Evolutionary conservation across 2,888 invertebrate species (phyloP), one percentile per base, ranked within the genome.

Genomic region (Druceiella hillmani): DNA sequence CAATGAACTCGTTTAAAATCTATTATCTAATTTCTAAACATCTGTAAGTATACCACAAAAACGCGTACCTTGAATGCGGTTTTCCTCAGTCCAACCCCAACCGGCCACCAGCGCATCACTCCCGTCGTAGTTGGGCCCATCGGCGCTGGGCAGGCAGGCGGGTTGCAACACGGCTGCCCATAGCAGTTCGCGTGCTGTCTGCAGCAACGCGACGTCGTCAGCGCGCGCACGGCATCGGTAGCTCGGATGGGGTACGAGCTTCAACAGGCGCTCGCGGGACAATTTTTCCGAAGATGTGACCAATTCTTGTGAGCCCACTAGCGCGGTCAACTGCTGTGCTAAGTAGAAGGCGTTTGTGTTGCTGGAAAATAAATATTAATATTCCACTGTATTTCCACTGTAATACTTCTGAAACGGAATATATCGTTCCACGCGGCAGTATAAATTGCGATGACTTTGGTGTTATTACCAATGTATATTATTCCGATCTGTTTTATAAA

Each of bases 21-120:
- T n/a, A n/a, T n/a, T n/a, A n/a, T n/a, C n/a, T n/a, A n/a, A n/a
- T n/a, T n/a, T n/a, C n/a, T n/a, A n/a, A n/a, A n/a, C n/a, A n/a
- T n/a, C n/a, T n/a, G n/a, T n/a, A n/a, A n/a, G n/a, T n/a, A n/a
- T n/a, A n/a, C n/a, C n/a, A n/a, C n/a, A n/a, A n/a, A n/a, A n/a
- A 38, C 29, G 20, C 56, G 55, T 55, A 75, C 87, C 82, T 60
- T 74, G 71, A 17, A 73, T 72, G 46, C 76, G 76, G 52, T 84
- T 75, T 59, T 90, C 90, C 46, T 83, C 68, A 0, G 84, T 82
- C 77, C 88, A 88, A 0, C 90, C 91, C 90, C 90, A 91, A 4
- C 91, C 91, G 14, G 87, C 85, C 0, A 87, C 86, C 0, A 79
- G 79, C 0, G 83, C 89, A 12, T 67, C 53, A 1, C 59, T 57